Conservation (phyloP, 2,888 invertebrate genomes). For the Nemoura dubitans region DNA sequence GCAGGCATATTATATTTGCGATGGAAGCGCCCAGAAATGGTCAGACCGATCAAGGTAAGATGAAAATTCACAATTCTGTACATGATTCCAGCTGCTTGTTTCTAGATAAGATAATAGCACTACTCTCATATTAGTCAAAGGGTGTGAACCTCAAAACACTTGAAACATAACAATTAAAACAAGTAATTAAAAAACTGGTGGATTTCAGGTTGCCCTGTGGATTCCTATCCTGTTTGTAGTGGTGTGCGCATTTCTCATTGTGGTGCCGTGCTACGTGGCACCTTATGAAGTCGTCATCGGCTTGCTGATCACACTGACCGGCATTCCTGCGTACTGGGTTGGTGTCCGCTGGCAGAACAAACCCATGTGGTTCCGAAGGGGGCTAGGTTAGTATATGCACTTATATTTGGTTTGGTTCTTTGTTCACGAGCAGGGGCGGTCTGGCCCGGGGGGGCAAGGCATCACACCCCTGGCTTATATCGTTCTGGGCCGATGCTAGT, state of each 20-base stretch:
- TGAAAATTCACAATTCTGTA: too few relatives aligned
- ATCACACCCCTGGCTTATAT: too few relatives aligned
- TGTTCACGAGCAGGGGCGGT: too few relatives aligned
- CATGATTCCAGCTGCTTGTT: too few relatives aligned
- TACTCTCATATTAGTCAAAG: too few relatives aligned
- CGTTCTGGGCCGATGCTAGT: too few relatives aligned
- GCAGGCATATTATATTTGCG: slow-evolving; percentile 85
- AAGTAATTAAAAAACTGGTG: not conserved
- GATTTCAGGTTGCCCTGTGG: slow-evolving; percentile 72
- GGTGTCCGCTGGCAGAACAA: slow-evolving; percentile 75
- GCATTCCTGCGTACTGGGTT: slow-evolving; percentile 82
- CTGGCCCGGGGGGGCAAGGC: too few relatives aligned
- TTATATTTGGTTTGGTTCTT: too few relatives aligned
- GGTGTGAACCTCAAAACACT: too few relatives aligned
- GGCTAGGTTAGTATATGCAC: slow-evolving; percentile 67
- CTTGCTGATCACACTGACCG: slow-evolving; percentile 79
- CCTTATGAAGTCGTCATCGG: slow-evolving; percentile 84
- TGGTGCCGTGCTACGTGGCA: slow-evolving; percentile 81
- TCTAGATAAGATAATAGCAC: too few relatives aligned
- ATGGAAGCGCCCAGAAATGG: slow-evolving; percentile 79
- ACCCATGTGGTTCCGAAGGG: slow-evolving; percentile 67
- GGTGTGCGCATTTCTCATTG: slow-evolving; percentile 79
- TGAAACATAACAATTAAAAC: not conserved
- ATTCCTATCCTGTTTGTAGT: slow-evolving; percentile 81
- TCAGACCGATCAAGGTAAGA: slow-evolving; percentile 83